These are phyloP conservation scores for Bolborhynchus lineola DNA, from an alignment of 2,113 vertebrate genomes.

Conservation along the genomic window DNA sequence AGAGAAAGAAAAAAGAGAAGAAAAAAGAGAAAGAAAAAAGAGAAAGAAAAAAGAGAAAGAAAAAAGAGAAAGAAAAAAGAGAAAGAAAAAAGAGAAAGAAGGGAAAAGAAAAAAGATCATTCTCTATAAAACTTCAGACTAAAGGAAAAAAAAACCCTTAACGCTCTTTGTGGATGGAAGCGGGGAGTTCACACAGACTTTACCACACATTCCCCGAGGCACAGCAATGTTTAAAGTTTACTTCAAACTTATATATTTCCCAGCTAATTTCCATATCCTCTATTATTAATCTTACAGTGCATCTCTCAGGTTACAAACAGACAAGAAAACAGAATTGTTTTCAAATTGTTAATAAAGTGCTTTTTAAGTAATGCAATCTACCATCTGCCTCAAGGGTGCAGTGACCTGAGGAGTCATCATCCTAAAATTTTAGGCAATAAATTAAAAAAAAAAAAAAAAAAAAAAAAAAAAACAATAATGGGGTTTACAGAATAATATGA, in stretches of 20 bases:
- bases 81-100: no score
- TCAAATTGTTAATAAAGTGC: not conserved
- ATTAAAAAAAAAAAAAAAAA: not conserved
- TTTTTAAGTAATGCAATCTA: not conserved
- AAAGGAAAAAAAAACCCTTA: not conserved
- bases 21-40: rapidly evolving
- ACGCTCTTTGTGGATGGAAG: not conserved
- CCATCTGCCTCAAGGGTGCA: not conserved
- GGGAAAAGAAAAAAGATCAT: rapidly evolving
- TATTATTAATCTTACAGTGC: not conserved
- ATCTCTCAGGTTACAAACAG: not conserved
- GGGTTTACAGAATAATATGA: not conserved
- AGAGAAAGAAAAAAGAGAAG: rapidly evolving
- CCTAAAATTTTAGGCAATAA: not conserved
- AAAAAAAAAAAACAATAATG: not conserved
- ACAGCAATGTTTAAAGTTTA: not conserved
- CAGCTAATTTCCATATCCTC: not conserved
- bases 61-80: no score
- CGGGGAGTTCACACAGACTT: not conserved
- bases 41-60: rapidly evolving
- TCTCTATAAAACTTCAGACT: not conserved
- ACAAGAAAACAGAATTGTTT: not conserved
- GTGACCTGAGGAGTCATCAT: not conserved
- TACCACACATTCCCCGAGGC: not conserved
- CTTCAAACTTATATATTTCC: not conserved